These are phyloP conservation scores for Acanthiza pusilla DNA, from an alignment of 2,797 vertebrate genomes.

Conservation along the genomic window DNA sequence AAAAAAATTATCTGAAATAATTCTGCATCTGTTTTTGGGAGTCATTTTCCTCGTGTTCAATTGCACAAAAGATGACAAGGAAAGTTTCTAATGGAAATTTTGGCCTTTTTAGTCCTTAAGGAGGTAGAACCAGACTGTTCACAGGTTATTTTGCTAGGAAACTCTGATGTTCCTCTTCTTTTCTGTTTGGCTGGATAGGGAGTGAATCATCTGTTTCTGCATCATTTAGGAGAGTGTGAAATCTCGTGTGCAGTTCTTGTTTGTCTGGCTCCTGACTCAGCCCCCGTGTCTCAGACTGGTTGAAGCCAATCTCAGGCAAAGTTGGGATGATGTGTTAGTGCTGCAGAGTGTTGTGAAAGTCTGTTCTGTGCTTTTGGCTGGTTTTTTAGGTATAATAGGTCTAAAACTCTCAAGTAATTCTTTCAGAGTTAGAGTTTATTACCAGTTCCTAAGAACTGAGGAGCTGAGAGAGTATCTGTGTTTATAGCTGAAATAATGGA, in stretches of 20 bases:
- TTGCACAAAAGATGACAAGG: not conserved
- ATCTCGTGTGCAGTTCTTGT: not conserved
- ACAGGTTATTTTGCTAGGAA: not conserved
- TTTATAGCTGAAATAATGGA: not conserved
- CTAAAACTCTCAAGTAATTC: not conserved
- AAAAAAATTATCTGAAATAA: not conserved
- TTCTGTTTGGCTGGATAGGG: not conserved
- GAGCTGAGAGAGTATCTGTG: not conserved
- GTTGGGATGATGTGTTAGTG: not conserved
- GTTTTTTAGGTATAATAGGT: not conserved
- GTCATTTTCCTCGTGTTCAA: not conserved
- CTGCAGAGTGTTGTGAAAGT: not conserved
- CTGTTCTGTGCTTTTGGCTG: not conserved
- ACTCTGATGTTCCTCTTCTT: not conserved
- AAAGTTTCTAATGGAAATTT: not conserved
- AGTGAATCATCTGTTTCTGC: conserved; percentile 13
- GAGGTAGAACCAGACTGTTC: not conserved
- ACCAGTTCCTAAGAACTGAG: not conserved
- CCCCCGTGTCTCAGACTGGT: not conserved
- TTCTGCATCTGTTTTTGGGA: not conserved
- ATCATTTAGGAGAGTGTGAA: not conserved
- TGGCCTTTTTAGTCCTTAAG: not conserved
- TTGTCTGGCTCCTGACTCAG: conserved; percentile 25
- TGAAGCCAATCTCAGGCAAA: fast-evolving
- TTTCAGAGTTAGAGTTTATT: not conserved